phyloP scores from a whole-genome alignment of 2,888 invertebrate genomes.

The Amphiduros pacificus region DNA sequence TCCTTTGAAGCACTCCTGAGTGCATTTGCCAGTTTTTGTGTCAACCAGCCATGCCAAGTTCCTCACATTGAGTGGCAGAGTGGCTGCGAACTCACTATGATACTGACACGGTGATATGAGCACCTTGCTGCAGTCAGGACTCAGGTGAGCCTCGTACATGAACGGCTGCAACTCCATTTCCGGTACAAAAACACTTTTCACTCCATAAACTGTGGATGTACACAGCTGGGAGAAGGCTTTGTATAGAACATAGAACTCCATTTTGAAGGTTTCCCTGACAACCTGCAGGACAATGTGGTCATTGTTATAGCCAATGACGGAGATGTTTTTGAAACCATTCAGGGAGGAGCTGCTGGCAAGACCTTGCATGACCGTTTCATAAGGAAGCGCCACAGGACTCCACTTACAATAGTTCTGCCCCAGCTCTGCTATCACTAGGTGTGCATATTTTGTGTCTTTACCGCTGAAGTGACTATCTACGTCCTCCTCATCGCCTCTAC shows the following conservation, averaged over 20 bases:
- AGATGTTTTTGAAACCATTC: background rate
- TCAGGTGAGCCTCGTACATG: slow-evolving; percentile 1
- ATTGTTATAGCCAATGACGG: background rate
- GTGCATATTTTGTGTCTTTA: too few relatives aligned
- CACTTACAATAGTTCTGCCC: background rate
- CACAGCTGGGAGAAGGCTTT: too few relatives aligned
- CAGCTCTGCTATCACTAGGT: background rate
- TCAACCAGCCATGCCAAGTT: background rate
- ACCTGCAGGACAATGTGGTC: background rate
- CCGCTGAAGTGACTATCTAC: background rate
- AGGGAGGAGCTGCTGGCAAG: background rate
- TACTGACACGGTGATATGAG: background rate
- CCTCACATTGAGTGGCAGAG: background rate
- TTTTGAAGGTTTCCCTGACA: background rate
- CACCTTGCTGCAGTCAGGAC: background rate
- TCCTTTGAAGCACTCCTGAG: background rate
- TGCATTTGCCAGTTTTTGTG: background rate
- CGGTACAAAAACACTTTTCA: background rate
- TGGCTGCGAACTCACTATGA: background rate
- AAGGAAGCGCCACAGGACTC: background rate
- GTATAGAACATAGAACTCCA: background rate
- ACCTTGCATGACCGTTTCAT: background rate
- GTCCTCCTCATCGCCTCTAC: background rate
- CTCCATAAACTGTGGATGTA: background rate
- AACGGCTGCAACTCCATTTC: background rate